Base-by-base conservation (phyloP, 1,140 invertebrate genomes). In the Proctacanthus coquilletti region DNA sequence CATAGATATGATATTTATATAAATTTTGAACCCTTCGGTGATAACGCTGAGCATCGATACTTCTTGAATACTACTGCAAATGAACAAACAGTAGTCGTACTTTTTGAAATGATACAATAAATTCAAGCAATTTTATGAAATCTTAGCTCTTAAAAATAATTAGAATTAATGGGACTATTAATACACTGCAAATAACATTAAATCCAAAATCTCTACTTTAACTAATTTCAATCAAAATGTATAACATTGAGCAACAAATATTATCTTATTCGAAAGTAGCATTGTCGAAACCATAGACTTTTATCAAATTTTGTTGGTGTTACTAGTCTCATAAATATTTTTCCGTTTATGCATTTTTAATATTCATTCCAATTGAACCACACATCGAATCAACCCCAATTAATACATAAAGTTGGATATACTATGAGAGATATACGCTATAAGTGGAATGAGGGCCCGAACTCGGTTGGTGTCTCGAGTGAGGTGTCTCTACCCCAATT, bases 391-490 rank as follows among this genome's bases (percentile, higher is more conserved):
- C 21, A 39, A 25, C 34, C 25, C 14, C 40, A 13, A 40, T 32
- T 21, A 21, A 11, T 27, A 43, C 42, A 47, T 43, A 33, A 52
- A 93, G 88, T 92, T 75, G 88, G 88, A 69, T 92, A 92, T 75
- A 91, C 87, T 61, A 93, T 91, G 86, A 74, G 83, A 67, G 88
- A 94, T 74, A 93, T 94, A 69, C 77, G 83, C 52, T 91, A 92
- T 75, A 87, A 85, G 66, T 92, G 87, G 87, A 85, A 87, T 66
- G 84, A 86, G 62, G 84, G 85, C 44, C 80, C 83, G 57, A 80
- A 83, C 66, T 88, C 86, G 51, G 86, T 93, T 53, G 84, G 84
- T 53, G 83, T 93, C 45, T 84, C 84, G 60, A 80, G 78, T 65
- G 85, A 91, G 64, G 85, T 94, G 56, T 87, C 85, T 49, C 74